phyloP scores from a whole-genome alignment of 2,113 vertebrate genomes.

The Hirundichthys speculiger region DNA sequence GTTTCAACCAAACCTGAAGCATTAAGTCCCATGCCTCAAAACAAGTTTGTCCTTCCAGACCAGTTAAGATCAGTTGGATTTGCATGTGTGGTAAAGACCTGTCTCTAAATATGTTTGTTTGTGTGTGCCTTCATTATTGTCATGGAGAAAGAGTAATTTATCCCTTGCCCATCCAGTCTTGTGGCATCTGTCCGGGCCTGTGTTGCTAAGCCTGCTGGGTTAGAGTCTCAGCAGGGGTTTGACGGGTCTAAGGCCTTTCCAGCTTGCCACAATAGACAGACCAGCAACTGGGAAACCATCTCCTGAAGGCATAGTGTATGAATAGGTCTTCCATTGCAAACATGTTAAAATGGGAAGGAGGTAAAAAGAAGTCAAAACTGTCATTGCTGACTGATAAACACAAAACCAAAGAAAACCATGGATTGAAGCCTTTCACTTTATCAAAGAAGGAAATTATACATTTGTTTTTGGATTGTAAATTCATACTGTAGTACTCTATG shows the following conservation, averaged over 20 bases:
- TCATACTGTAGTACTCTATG: neutral
- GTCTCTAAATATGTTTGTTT: conserved; percentile 12
- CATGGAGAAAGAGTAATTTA: conserved; percentile 44
- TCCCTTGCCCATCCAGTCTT: conserved; percentile 34
- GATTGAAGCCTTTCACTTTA: neutral
- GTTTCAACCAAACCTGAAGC: conserved; percentile 21
- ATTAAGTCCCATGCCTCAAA: conserved; percentile 2
- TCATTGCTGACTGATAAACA: conserved; percentile 27
- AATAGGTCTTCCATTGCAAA: conserved; percentile 55
- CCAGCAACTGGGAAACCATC: conserved; percentile 46
- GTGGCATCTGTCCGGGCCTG: conserved; percentile 56
- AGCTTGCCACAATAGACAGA: conserved; percentile 66
- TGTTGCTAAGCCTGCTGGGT: conserved; percentile 71
- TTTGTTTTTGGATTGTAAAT: neutral
- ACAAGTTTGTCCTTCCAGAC: conserved; percentile 19
- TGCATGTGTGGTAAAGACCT: conserved; percentile 23
- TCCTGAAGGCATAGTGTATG: conserved; percentile 45
- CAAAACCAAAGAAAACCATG: conserved; percentile 1
- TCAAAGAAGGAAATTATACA: neutral
- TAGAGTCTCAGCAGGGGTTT: conserved; percentile 63
- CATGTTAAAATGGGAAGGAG: conserved; percentile 18
- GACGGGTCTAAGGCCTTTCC: conserved; percentile 69
- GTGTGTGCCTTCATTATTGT: conserved; percentile 39
- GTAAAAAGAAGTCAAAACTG: conserved; percentile 2
- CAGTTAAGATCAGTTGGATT: neutral